Evolutionary conservation across 2,888 invertebrate genomes (phyloP).

Genomic region (Linyphia triangularis): DNA sequence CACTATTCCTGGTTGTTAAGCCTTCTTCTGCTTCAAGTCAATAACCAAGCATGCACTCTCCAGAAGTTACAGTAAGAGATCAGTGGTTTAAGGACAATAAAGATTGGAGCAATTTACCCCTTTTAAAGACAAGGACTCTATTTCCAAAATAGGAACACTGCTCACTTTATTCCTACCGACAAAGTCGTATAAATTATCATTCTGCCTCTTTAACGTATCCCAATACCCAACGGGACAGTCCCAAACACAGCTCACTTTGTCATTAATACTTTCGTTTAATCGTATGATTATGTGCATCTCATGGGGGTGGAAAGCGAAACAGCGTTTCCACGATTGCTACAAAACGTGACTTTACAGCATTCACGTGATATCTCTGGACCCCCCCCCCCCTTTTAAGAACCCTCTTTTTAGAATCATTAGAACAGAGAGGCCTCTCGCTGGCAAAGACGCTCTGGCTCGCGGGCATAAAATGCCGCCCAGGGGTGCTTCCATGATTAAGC

Average conservation of each 20-base stretch:
- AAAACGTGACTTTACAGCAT: constrained; percentile 58
- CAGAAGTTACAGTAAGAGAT: no score
- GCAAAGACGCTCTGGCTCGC: constrained; percentile 21
- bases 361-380: no score
- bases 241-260: not conserved
- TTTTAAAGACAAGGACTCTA: no score
- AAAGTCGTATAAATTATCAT: constrained; percentile 5
- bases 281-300: constrained; percentile 9
- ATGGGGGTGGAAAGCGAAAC: not conserved
- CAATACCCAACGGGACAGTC: not conserved
- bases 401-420: constrained; percentile 57
- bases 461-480: constrained; percentile 39
- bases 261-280: constrained; percentile 12
- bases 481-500: constrained; percentile 62
- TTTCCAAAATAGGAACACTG: no score
- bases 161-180: not conserved
- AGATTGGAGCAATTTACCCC: no score
- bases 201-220: not conserved
- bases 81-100: no score
- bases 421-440: not conserved
- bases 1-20: no score
- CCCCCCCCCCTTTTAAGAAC: constrained; percentile 13
- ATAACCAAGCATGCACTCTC: no score
- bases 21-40: no score
- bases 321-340: constrained; percentile 4